Base-by-base conservation (phyloP, 2,888 invertebrate species). In the Aquatica leii region DNA sequence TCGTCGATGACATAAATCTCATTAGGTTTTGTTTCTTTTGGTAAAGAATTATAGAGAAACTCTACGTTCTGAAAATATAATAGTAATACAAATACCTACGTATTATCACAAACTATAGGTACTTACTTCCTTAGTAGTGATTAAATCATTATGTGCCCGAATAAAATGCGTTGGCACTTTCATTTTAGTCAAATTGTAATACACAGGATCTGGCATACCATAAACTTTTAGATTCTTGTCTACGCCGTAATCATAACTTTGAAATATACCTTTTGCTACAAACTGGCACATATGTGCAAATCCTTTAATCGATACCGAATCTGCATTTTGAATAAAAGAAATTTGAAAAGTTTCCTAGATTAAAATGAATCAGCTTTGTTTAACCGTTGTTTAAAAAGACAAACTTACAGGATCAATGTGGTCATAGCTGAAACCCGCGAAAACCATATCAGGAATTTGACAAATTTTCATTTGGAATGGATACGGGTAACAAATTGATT, bases 341-440 rank as follows among this genome's bases (percentile, higher is more conserved):
- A 65, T 62, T 1, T 67, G 65, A 1, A 54, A 50, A 12, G 64
- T 65, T 43, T 59, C 61, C 68, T 68, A n/a, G n/a, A n/a, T 12
- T 31, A 63, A 34, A n/a, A 41, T 61, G 62, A 34, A 31, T 15
- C 37, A 4, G 24, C 2, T 24, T 24, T 4, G 24, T 24, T 2
- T 4, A 24, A 24, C 2, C 24, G 24, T 24, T 24, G 24, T 6
- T n/a, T n/a, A n/a, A n/a, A n/a, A n/a, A 6, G 24, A 4, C 24
- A 24, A 49, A 62, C 68, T 62, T 53, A 69, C 69, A n/a, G 69
- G 65, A 48, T 69, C 67, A 0, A 4, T 49, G 50, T 69, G 65
- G 9, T 58, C 52, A 14, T 57, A 57, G 14, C 31, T 61, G 21
- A 58, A 60, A 18, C 61, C 65, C 24, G 53, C 57, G 5, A 31